Base-by-base conservation (phyloP, 2,797 vertebrate species). In the Tamandua tetradactyla region DNA sequence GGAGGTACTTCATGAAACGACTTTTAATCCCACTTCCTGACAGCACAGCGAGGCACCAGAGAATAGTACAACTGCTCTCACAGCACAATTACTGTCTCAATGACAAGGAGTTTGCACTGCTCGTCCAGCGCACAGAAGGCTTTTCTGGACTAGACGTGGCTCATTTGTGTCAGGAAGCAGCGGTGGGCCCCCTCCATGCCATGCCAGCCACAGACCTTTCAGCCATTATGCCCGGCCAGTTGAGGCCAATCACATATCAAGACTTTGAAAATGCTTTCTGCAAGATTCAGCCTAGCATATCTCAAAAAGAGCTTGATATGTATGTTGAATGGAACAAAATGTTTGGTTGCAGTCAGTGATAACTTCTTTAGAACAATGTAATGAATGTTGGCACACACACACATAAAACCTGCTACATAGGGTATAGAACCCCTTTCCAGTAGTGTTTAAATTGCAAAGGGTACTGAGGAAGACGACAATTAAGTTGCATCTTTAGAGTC, bases 261-360 rank as follows among this genome's bases (percentile, higher is more conserved):
- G 99, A 99, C 99, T 99, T 99, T 99, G 99, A 99, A 99, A 99
- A 99, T 98, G 99, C 99, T 97, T 99, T 99, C 99, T 99, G 99
- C 98, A 99, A 99, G 99, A 99, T 99, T 98, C 99, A 99, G 98
- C 99, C 99, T 97, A 99, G 99, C 99, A 99, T 99, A 99, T 99
- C 99, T 98, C 99, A 99, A 98, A 99, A 99, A 99, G 99, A 99
- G 98, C 99, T 99, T 87, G 99, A 99, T 98, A 99, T 99, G 96
- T 99, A 99, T 98, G 99, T 99, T 98, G 99, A 99, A 98, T 99
- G 99, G 99, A 99, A 99, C 99, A 99, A 99, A 99, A 99, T 99
- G 99, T 99, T 99, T 99, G 99, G 99, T 98, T 99, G 99, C 98
- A 99, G 99, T 99, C 99, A 99, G 98, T 99, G 98, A 99, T 98